Conservation (phyloP, 2,888 invertebrate genomes). For the Gasteruption jaculator region DNA sequence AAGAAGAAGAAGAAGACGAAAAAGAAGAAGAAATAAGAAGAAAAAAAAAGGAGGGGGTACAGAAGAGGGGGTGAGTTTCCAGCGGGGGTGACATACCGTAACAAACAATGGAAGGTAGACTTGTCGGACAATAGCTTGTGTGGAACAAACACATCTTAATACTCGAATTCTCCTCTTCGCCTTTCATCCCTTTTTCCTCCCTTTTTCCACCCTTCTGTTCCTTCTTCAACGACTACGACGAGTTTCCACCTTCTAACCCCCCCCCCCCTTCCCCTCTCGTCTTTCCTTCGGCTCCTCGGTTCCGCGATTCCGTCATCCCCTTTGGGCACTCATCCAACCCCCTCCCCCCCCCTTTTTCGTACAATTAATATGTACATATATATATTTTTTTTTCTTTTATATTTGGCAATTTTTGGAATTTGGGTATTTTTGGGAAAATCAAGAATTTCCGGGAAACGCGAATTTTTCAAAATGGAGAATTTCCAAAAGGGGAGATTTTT, state of each 20-base stretch:
- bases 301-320: constrained; percentile 12
- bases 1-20: no score
- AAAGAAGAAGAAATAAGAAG: constrained; percentile 12
- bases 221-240: constrained; percentile 3
- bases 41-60: constrained; percentile 12
- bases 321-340: constrained; percentile 9
- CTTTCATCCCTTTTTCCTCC: constrained; percentile 22
- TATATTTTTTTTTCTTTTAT: background rate
- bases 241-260: constrained; percentile 2
- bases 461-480: no score
- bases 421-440: constrained; percentile 14
- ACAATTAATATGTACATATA: constrained; percentile 10
- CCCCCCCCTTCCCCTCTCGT: constrained; percentile 15
- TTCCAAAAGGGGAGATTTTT: no score
- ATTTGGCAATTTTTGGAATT: constrained; percentile 4
- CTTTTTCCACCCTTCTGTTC: constrained; percentile 14
- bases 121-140: constrained; percentile 47
- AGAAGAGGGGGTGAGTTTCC: constrained; percentile 8
- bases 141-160: constrained; percentile 49
- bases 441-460: no score
- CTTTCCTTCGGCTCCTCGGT: constrained; percentile 11
- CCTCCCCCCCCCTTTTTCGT: constrained; percentile 4
- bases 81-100: constrained; percentile 27
- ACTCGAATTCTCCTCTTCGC: constrained; percentile 22
- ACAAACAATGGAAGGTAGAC: constrained; percentile 48